Conservation (phyloP, 2,113 vertebrate species). For the Malurus melanocephalus region DNA sequence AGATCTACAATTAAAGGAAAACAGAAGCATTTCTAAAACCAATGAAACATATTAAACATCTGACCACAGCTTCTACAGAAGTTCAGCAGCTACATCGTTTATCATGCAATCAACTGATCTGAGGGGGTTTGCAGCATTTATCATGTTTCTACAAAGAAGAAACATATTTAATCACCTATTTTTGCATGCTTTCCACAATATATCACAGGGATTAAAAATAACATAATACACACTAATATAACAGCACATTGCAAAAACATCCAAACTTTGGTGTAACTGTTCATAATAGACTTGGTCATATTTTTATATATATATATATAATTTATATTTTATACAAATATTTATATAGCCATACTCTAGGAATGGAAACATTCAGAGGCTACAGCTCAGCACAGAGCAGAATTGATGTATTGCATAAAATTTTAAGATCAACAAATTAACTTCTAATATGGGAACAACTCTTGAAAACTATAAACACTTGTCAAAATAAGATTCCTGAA, state of each 20-base stretch:
- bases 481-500: not conserved
- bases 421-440: not conserved
- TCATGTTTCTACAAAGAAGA: accelerated
- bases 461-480: not conserved
- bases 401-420: not conserved
- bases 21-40: not conserved
- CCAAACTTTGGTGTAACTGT: not conserved
- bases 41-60: not conserved
- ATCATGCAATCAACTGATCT: not conserved
- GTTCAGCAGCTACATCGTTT: not conserved
- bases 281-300: not conserved
- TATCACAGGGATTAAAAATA: not conserved
- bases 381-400: not conserved
- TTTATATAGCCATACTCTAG: not conserved
- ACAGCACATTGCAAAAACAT: not conserved
- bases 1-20: not conserved
- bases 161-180: not conserved
- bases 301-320: not conserved
- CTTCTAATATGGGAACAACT: not conserved
- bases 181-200: not conserved
- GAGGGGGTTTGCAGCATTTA: not conserved
- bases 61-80: not conserved
- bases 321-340: not conserved
- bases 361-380: not conserved
- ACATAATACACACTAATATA: not conserved